These are phyloP conservation scores for Phoxinus dragarum DNA, from an alignment of 2,797 vertebrate species.

Conservation along the genomic window DNA sequence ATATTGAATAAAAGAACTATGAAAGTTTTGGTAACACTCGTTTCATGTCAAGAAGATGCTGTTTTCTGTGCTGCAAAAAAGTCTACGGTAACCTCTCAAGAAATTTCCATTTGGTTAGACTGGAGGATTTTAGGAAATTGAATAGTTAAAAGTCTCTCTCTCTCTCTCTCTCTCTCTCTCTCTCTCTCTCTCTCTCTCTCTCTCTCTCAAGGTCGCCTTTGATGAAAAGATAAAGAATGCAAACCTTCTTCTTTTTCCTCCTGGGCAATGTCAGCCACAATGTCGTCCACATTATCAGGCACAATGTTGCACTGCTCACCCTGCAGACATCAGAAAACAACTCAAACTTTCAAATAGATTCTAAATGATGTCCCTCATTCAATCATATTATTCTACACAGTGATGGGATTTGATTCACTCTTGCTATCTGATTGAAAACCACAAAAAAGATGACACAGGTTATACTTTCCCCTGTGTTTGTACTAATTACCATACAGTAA, in stretches of 20 bases:
- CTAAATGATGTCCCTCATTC: conserved; percentile 3
- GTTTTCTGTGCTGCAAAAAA: neutral
- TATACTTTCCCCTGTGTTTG: neutral
- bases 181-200: neutral
- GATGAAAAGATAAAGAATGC: conserved; percentile 27
- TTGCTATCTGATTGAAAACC: conserved; percentile 6
- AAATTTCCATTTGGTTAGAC: neutral
- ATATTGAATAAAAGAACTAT: too few relatives aligned
- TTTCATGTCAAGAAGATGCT: too few relatives aligned
- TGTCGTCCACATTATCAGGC: conserved; percentile 97
- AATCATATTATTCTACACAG: neutral
- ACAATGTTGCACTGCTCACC: conserved; percentile 98
- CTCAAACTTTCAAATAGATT: conserved; percentile 9
- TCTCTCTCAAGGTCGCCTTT: conserved; percentile 1
- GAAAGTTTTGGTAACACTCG: too few relatives aligned
- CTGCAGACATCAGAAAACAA: conserved; percentile 74
- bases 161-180: neutral
- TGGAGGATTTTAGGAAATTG: neutral
- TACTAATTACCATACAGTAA: conserved; percentile 9
- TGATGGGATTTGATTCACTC: neutral
- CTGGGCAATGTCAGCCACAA: conserved; percentile 95
- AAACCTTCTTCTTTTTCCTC: conserved; percentile 99
- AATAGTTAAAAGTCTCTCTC: neutral
- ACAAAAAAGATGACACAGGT: neutral
- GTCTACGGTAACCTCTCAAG: neutral